phyloP scores from a whole-genome alignment of 2,888 invertebrate genomes.

The Hydrotaea diabolus region DNA sequence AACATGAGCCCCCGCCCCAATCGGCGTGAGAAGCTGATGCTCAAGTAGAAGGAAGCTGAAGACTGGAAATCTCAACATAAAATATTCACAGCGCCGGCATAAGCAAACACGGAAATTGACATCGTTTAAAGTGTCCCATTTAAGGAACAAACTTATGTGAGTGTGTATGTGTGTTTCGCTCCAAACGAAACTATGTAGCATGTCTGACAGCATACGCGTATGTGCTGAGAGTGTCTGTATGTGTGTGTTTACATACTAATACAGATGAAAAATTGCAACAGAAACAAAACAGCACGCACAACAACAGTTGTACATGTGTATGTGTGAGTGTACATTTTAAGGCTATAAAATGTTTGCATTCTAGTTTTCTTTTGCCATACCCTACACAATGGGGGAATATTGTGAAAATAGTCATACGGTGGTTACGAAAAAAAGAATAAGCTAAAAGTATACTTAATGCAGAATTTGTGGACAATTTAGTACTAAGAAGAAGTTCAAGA shows the following conservation, averaged over 20 bases:
- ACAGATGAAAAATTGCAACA: background rate
- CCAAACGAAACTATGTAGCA: background rate
- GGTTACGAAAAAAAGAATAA: too few relatives aligned
- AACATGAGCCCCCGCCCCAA: background rate
- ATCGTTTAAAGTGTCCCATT: conserved; percentile 62
- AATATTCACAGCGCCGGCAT: conserved; percentile 47
- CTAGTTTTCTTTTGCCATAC: background rate
- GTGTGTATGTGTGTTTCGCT: background rate
- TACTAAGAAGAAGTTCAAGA: too few relatives aligned
- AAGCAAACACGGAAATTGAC: conserved; percentile 61
- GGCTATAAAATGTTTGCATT: conserved; percentile 18
- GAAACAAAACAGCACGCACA: conserved; percentile 26
- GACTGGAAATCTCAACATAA: conserved; percentile 39
- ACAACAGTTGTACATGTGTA: conserved; percentile 1
- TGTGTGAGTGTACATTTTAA: background rate
- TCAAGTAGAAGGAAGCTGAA: background rate
- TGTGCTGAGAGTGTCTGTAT: background rate
- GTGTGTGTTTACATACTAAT: background rate
- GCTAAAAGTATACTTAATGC: too few relatives aligned
- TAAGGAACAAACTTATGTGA: conserved; percentile 27
- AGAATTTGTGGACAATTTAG: too few relatives aligned
- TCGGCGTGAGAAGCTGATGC: too few relatives aligned
- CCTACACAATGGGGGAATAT: too few relatives aligned
- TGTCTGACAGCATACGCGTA: background rate
- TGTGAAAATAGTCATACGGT: too few relatives aligned